Percentiles rank a stretch among this genome's conserved stretches.
phyloP scores from a whole-genome alignment of 2,888 invertebrate species.

The Cephus sareptanus region DNA sequence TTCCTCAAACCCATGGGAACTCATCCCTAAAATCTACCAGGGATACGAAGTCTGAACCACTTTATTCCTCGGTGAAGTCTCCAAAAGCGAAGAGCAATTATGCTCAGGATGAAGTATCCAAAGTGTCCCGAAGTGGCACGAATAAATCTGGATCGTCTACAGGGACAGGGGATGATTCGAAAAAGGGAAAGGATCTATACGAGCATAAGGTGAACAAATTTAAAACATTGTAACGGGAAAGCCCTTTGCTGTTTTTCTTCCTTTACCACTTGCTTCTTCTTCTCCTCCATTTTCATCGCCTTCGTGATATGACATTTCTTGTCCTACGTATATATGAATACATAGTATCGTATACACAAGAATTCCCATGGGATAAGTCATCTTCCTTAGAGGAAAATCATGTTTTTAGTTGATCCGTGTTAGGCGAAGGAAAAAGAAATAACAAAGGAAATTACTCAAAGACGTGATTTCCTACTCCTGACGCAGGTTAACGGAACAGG shows the following conservation, averaged over 20 bases:
- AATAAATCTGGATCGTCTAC: slow-evolving; percentile 5
- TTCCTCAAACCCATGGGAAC: slow-evolving; percentile 35
- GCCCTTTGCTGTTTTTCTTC: background rate
- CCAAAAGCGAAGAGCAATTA: slow-evolving; percentile 27
- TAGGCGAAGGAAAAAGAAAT: background rate
- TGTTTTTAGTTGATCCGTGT: background rate
- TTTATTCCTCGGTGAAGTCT: slow-evolving; percentile 53
- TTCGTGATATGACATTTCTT: background rate
- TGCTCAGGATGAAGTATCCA: slow-evolving; percentile 19
- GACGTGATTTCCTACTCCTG: background rate
- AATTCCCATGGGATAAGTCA: background rate
- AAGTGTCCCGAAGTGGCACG: background rate
- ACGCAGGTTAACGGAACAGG: slow-evolving; percentile 53
- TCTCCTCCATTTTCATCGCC: background rate
- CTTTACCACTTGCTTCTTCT: background rate
- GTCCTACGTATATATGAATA: background rate
- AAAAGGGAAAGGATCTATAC: slow-evolving; percentile 45
- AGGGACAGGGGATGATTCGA: slow-evolving; percentile 25
- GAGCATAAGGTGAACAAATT: slow-evolving; percentile 48
- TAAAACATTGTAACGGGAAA: background rate
- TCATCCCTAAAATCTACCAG: slow-evolving; percentile 21
- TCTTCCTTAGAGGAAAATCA: background rate
- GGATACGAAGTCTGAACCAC: slow-evolving; percentile 43
- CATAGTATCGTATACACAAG: background rate
- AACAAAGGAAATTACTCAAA: background rate